phyloP scores from a whole-genome alignment of 2,113 vertebrate species.

The Meriones unguiculatus region DNA sequence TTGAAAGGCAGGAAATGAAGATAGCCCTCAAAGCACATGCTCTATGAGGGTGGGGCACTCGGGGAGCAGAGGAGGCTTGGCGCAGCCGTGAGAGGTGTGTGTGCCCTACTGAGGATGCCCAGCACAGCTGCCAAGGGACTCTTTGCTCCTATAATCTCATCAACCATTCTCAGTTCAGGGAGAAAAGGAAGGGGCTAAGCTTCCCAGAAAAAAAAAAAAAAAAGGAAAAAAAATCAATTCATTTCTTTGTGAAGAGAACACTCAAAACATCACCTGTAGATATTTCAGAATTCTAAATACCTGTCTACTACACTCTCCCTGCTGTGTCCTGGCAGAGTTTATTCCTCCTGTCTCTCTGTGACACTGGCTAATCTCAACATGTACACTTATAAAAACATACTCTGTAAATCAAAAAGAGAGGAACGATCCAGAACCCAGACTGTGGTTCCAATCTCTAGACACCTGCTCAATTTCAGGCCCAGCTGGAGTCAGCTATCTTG shows the following conservation, averaged over 20 bases:
- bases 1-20: neutral
- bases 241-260: neutral
- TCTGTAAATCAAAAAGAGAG: neutral
- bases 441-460: no score
- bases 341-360: neutral
- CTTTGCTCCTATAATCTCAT: neutral
- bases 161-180: neutral
- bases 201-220: neutral
- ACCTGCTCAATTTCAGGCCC: neutral
- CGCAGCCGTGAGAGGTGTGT: neutral
- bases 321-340: neutral
- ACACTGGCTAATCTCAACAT: neutral
- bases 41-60: neutral
- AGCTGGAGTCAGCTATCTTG: neutral
- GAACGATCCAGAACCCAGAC: neutral
- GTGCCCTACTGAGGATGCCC: neutral
- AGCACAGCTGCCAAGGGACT: neutral
- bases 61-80: neutral
- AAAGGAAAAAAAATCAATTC: neutral
- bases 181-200: no score
- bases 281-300: neutral
- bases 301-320: neutral
- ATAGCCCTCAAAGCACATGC: neutral
- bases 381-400: neutral
- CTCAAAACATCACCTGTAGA: neutral